These are phyloP conservation scores for Paraplagusia blochii DNA, from an alignment of 2,113 vertebrate species.

Conservation along the genomic window DNA sequence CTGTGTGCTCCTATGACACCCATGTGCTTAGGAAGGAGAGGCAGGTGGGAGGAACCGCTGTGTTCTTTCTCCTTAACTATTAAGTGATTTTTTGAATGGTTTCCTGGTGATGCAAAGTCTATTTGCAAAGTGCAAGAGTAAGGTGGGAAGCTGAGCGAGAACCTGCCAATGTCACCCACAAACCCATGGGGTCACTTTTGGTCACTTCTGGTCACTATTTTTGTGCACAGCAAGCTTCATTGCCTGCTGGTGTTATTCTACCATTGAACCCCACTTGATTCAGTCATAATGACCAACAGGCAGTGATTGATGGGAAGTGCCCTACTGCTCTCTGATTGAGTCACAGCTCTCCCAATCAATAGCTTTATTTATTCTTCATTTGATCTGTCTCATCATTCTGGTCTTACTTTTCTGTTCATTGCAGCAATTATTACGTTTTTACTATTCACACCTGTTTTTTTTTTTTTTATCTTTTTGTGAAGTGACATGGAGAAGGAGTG, in stretches of 20 bases:
- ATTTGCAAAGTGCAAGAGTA: conserved; percentile 39
- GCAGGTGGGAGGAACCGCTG: conserved; percentile 15
- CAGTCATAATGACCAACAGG: conserved; percentile 51
- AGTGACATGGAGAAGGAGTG: conserved; percentile 28
- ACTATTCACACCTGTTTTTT: conserved; percentile 41
- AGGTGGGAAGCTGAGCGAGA: conserved; percentile 31
- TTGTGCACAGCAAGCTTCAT: conserved; percentile 32
- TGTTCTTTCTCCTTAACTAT: conserved; percentile 51
- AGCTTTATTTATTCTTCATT: conserved; percentile 66
- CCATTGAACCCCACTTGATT: conserved; percentile 44
- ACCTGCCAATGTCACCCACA: conserved; percentile 10
- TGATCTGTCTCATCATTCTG: conserved; percentile 47
- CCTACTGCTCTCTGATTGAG: conserved; percentile 69
- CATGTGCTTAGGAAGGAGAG: conserved; percentile 26
- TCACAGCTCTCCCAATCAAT: conserved; percentile 58
- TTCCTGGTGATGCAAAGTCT: conserved; percentile 42
- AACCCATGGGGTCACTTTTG: conserved; percentile 46
- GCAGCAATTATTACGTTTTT: neutral
- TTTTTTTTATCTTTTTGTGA: conserved; percentile 47
- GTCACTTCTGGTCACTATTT: conserved; percentile 37
- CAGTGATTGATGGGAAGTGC: conserved; percentile 73
- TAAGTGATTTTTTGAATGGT: conserved; percentile 31
- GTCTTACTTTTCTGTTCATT: conserved; percentile 27
- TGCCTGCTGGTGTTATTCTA: conserved; percentile 37
- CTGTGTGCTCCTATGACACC: conserved; percentile 58